These are phyloP conservation scores for Otus sunia DNA, from an alignment of 2,113 vertebrate genomes.

Conservation along the genomic window DNA sequence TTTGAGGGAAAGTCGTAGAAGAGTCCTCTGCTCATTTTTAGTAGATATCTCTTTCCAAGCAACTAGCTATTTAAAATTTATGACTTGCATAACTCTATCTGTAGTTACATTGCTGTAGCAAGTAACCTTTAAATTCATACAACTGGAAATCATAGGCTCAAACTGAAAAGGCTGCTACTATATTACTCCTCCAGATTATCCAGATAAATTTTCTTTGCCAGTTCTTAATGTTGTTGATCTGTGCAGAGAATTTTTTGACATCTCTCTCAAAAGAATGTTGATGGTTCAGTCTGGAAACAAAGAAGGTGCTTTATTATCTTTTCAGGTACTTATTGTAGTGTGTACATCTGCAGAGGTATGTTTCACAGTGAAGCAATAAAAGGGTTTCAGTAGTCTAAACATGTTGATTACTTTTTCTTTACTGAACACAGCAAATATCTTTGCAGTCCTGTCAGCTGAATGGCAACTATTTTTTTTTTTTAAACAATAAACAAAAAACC, in stretches of 20 bases:
- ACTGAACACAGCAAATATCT: not conserved
- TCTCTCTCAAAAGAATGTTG: not conserved
- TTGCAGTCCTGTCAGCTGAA: not conserved
- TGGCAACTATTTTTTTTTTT: not conserved
- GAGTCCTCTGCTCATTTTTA: not conserved
- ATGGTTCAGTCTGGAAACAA: not conserved
- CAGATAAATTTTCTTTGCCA: not conserved
- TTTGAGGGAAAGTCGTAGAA: not conserved
- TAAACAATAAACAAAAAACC: not conserved
- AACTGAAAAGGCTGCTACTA: not conserved
- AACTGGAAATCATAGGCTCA: not conserved
- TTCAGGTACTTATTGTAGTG: not conserved
- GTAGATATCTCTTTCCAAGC: not conserved
- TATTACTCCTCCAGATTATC: not conserved
- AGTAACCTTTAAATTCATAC: not conserved
- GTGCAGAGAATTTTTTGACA: not conserved
- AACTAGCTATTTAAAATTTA: not conserved
- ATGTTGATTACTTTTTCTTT: not conserved
- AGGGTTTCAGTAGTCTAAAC: not conserved
- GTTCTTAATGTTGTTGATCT: not conserved
- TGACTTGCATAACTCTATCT: not conserved
- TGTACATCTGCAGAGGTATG: not conserved
- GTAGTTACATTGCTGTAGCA: not conserved
- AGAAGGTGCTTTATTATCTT: not conserved
- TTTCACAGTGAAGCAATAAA: not conserved